Percentiles rank a stretch among this genome's conserved stretches.
phyloP scores from a whole-genome alignment of 2,888 invertebrate genomes.

The Leucania comma region DNA sequence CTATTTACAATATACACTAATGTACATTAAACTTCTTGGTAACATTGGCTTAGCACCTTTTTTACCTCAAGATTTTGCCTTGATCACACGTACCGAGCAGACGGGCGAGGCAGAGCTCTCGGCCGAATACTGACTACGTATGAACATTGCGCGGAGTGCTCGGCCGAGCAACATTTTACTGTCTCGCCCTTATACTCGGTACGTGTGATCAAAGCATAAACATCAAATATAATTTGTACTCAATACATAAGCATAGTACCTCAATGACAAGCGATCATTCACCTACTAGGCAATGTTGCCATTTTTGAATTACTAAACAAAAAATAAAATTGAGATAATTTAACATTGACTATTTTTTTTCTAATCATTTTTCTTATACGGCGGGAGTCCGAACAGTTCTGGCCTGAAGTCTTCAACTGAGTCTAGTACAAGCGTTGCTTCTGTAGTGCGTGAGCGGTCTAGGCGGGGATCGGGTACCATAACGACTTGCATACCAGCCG shows the following conservation, averaged over 20 bases:
- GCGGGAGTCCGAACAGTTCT: conserved; percentile 95
- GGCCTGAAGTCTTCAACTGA: conserved; percentile 95
- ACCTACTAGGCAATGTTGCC: background rate
- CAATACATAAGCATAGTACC: background rate
- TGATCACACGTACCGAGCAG: too few species aligned
- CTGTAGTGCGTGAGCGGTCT: conserved; percentile 74
- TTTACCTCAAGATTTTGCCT: background rate
- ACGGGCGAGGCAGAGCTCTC: too few species aligned
- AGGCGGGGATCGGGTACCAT: conserved; percentile 93
- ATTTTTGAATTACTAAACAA: background rate
- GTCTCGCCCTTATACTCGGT: too few species aligned
- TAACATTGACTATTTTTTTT: background rate
- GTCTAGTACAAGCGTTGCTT: conserved; percentile 93
- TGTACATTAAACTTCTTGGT: background rate
- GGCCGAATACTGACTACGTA: too few species aligned
- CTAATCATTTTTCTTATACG: conserved; percentile 70
- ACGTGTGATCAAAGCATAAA: too few species aligned
- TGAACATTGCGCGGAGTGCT: too few species aligned
- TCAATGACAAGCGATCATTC: background rate
- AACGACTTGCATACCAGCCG: conserved; percentile 96
- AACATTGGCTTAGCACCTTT: background rate
- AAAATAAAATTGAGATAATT: background rate
- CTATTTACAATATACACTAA: conserved; percentile 22
- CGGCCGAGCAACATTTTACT: too few species aligned
- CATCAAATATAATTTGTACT: background rate